Percentiles rank a stretch among this genome's conserved stretches.
Evolutionary conservation across 1,140 invertebrate species (phyloP).

Genomic region (Pseudomyrmex dendroicus): DNA sequence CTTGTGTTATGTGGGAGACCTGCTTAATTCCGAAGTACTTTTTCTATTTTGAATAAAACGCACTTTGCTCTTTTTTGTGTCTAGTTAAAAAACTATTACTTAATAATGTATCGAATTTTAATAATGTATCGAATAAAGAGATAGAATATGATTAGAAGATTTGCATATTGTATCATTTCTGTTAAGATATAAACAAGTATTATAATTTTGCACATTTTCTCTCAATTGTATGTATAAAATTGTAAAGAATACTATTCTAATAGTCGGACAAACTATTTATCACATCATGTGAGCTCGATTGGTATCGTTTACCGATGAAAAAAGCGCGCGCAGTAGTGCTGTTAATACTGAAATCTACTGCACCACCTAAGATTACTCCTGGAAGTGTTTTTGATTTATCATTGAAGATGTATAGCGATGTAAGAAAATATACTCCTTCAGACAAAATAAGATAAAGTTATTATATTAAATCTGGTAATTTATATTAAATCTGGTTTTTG

Average conservation of each 20-base stretch:
- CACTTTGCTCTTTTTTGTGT: too few species aligned
- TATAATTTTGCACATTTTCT: not conserved
- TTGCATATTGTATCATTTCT: not conserved
- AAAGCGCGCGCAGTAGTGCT: slow-evolving; percentile 64
- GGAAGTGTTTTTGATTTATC: slow-evolving; percentile 67
- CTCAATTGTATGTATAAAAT: not conserved
- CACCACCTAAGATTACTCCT: slow-evolving; percentile 61
- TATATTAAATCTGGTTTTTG: not conserved
- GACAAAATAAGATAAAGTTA: too few species aligned
- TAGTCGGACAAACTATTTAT: slow-evolving; percentile 67
- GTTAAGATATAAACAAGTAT: slow-evolving; percentile 52
- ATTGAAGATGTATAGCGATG: slow-evolving; percentile 67
- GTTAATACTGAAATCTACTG: slow-evolving; percentile 68
- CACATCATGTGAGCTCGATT: slow-evolving; percentile 64
- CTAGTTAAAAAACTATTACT: too few species aligned
- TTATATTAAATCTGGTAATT: not conserved
- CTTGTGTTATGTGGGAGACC: too few species aligned
- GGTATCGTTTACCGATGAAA: slow-evolving; percentile 65
- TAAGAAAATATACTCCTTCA: slow-evolving; percentile 44
- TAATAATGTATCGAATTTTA: too few species aligned
- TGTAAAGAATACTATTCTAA: not conserved
- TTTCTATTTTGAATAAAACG: too few species aligned
- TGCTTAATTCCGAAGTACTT: too few species aligned
- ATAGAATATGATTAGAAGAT: too few species aligned
- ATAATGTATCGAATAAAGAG: too few species aligned